Percentiles rank a stretch among this genome's conserved stretches.
phyloP scores from a whole-genome alignment of 2,888 invertebrate species.

The Caenorhabditis imperialis region DNA sequence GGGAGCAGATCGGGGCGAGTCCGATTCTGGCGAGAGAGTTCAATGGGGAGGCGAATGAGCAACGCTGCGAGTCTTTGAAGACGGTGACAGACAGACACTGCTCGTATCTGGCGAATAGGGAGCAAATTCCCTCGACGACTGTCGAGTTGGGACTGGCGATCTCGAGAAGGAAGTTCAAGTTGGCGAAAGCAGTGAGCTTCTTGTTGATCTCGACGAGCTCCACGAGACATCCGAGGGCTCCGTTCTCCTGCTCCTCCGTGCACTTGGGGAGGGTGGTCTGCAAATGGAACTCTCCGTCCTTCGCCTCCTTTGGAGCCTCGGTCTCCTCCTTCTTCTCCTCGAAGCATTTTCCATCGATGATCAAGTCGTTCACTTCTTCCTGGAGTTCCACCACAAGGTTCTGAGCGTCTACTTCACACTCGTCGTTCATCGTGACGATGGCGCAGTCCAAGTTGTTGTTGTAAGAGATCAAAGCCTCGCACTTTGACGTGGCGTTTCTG shows the following conservation, averaged over 20 bases:
- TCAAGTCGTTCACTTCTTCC: constrained; percentile 61
- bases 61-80: constrained; percentile 67
- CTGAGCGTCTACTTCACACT: constrained; percentile 73
- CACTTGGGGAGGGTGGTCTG: constrained; percentile 63
- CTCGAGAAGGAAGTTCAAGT: constrained; percentile 73
- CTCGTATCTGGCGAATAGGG: constrained; percentile 66
- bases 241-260: constrained; percentile 71
- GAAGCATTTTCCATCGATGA: constrained; percentile 66
- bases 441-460: constrained; percentile 74
- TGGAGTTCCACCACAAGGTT: constrained; percentile 73
- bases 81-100: constrained; percentile 69
- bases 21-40: constrained; percentile 76
- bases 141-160: constrained; percentile 70
- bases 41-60: constrained; percentile 75
- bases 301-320: constrained; percentile 39
- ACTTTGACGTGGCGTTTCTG: constrained; percentile 56
- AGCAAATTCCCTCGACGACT: constrained; percentile 71
- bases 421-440: constrained; percentile 72
- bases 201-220: constrained; percentile 76
- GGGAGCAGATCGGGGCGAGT: constrained; percentile 72
- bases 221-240: constrained; percentile 74
- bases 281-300: constrained; percentile 59
- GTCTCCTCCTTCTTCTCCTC: constrained; percentile 58
- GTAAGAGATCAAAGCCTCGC: constrained; percentile 71
- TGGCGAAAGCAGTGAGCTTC: constrained; percentile 69